Percentiles rank a stretch among this genome's conserved stretches.
Conservation (phyloP, 2,888 invertebrate genomes). For the Notodonta ziczac region DNA sequence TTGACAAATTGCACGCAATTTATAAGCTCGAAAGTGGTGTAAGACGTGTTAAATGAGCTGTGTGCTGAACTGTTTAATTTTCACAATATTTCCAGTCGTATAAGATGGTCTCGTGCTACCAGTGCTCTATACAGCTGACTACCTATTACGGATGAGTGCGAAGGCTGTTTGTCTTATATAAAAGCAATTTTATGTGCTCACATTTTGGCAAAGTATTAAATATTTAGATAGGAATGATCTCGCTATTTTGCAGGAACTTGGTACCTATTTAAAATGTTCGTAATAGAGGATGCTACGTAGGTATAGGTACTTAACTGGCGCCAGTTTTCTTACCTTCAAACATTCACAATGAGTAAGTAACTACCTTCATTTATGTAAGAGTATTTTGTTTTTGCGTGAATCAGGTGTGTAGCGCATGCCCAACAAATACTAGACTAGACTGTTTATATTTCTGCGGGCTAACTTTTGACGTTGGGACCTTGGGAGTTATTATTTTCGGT, state of each 20-base stretch:
- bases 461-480: slow-evolving; percentile 35
- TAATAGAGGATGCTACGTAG: no score
- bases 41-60: background rate
- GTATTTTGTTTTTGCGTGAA: slow-evolving; percentile 1
- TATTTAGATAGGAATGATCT: no score
- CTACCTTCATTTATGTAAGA: background rate
- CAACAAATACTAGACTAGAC: slow-evolving; percentile 22
- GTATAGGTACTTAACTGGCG: background rate
- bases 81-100: no score
- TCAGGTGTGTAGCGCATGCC: slow-evolving; percentile 12
- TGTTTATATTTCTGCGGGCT: slow-evolving; percentile 29
- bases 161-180: no score
- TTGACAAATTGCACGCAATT: slow-evolving; percentile 38
- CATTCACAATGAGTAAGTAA: background rate
- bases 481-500: slow-evolving; percentile 30
- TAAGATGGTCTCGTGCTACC: no score
- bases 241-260: no score
- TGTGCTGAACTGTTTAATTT: background rate
- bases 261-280: no score
- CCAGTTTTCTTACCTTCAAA: background rate
- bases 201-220: no score
- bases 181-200: no score
- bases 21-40: slow-evolving; percentile 14
- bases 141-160: no score
- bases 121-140: no score